Base-by-base conservation (phyloP, 2,797 vertebrate species). In the Phyllotis vaccarum region DNA sequence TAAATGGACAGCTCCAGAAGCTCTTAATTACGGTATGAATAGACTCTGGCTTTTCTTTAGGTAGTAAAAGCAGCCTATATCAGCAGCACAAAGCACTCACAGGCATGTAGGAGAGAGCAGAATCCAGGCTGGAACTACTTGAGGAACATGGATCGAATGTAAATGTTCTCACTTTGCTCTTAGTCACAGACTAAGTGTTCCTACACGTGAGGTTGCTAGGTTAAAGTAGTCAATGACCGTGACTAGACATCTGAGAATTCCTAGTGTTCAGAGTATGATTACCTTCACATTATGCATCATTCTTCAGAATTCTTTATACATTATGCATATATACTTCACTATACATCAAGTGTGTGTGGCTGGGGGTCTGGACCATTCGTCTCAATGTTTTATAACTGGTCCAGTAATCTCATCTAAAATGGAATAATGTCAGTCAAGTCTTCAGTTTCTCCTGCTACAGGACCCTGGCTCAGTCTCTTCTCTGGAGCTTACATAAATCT, bases 1-100 rank as follows among this genome's bases (percentile, higher is more conserved):
- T 98, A 99, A 99, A 90, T 99, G 99, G 99, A 99, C 99, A 0
- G 99, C 99, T 66, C 99, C 99, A 29, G 99, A 99, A 97, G 99
- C 99, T 12, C 99, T 99, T 6, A 99, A 99, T 98, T 99, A 99
- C 21, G 99, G 99, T 99, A 99, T 98, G 98, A 58, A 68, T 10
- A 74, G 62, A 85, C 46, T 34, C 72, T 54, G 58, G 37, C 34
- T 93, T 79, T 82, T 24, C 34, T 92, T 95, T 34, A 22, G 80
- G 13, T 87, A 49, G 75, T 87, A 54, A 96, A 70, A 85, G 46
- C 24, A 29, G 37, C n/a, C 74, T 89, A 3, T 0, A 2, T 96
- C 31, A 76, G 56, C 81, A 76, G 56, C 79, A 64, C 6, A 74
- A 64, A 74, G 29, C 94, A 29, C 34, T 76, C 43, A 76, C 62